Percentiles rank a stretch among this genome's conserved stretches.
Evolutionary conservation across 1,140 invertebrate species (phyloP).

Genomic region (Macrosteles quadrilineatus): DNA sequence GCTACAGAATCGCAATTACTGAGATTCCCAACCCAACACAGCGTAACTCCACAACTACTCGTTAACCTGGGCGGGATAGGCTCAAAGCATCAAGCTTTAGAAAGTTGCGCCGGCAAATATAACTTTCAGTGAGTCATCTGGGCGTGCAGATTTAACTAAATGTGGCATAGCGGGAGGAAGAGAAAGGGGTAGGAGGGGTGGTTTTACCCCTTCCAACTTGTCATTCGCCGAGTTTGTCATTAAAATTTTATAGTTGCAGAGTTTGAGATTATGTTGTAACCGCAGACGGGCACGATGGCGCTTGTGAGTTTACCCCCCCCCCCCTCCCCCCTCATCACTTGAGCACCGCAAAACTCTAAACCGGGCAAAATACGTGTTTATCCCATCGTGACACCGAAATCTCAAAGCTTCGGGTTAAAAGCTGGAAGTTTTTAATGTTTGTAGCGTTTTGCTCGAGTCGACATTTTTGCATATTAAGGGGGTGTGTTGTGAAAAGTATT

Average conservation of each 20-base stretch:
- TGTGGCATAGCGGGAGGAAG: neutral
- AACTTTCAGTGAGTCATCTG: constrained; percentile 16
- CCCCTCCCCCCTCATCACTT: neutral
- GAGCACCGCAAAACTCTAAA: no score
- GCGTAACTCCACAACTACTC: neutral
- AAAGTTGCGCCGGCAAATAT: constrained; percentile 13
- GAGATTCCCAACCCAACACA: no score
- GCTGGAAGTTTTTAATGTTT: no score
- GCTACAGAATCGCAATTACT: no score
- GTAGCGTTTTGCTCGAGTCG: no score
- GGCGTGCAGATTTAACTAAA: constrained; percentile 24
- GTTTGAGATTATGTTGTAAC: constrained; percentile 25
- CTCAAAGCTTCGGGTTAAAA: no score
- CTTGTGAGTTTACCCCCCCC: neutral
- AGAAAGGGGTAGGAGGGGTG: neutral
- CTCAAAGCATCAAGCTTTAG: constrained; percentile 9
- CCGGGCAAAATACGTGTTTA: no score
- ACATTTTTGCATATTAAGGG: no score
- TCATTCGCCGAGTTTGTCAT: constrained; percentile 23
- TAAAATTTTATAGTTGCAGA: constrained; percentile 32
- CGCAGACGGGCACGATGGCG: neutral
- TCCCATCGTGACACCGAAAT: no score
- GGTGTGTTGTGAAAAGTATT: no score
- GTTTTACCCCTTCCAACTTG: neutral
- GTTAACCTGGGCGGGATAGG: neutral